A percentile compares a stretch with the other conserved stretches of the same genome.
phyloP scores from a whole-genome alignment of 2,797 vertebrate genomes.

The Gobionotothen gibberifrons region DNA sequence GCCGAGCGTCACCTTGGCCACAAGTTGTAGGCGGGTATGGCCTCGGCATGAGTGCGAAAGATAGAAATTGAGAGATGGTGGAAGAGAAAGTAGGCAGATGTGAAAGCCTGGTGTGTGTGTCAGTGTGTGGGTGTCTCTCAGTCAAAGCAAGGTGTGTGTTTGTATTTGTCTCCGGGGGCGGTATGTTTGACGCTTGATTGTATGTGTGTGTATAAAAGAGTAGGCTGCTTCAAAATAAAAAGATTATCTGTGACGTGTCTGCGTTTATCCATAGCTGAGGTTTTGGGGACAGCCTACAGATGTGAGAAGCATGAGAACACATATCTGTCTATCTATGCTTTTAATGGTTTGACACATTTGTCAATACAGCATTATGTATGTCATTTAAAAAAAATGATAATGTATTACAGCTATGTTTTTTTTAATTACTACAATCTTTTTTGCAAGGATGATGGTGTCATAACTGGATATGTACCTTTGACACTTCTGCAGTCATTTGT shows the following conservation, averaged over 20 bases:
- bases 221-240: conserved; percentile 34
- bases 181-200: conserved; percentile 44
- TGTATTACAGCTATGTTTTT: too few relatives aligned
- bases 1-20: conserved; percentile 56
- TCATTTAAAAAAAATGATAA: too few relatives aligned
- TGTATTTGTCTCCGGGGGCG: conserved; percentile 48
- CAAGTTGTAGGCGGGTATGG: conserved; percentile 67
- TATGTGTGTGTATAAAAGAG: conserved; percentile 30
- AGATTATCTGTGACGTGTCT: conserved; percentile 52
- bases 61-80: conserved; percentile 64
- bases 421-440: too few relatives aligned
- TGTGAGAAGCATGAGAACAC: conserved; percentile 3
- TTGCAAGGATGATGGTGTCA: too few relatives aligned
- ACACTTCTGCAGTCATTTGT: too few relatives aligned
- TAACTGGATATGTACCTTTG: too few relatives aligned
- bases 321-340: background rate
- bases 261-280: conserved; percentile 54
- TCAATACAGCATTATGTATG: background rate
- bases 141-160: conserved; percentile 41
- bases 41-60: conserved; percentile 43
- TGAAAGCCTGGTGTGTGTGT: conserved; percentile 57
- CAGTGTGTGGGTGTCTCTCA: conserved; percentile 59
- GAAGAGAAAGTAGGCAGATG: conserved; percentile 70
- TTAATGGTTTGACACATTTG: background rate
- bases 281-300: conserved; percentile 50